Evolutionary conservation across 1,140 invertebrate genomes (phyloP), one percentile per base, ranked within the genome.

Genomic region (Pseudoatta argentina): DNA sequence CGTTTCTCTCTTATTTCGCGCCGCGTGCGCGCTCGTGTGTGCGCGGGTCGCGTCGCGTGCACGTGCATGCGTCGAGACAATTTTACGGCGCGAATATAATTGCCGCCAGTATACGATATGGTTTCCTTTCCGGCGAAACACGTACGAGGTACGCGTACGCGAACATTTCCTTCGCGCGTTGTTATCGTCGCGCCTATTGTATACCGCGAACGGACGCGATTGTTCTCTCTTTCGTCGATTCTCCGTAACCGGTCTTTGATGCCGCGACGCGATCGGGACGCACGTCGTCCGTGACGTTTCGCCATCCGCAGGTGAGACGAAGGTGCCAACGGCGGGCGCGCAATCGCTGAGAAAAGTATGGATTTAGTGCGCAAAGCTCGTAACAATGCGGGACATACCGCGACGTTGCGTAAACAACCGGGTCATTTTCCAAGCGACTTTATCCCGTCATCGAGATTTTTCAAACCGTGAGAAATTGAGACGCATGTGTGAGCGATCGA

Each of bases 221-320:
- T 88, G 87, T 88, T 88, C 87, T 72, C 81, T 71, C 86, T 66
- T 85, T 88, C 86, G 57, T 77, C 86, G 87, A 88, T 88, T 88
- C 86, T 51, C 61, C 51, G 48, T 66, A 85, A 51, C 27, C 73
- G 83, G 87, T 71, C 79, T 85, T 72, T 87, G 87, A 88, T 87
- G 86, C 87, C 86, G 59, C 44, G 71, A 48, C 44, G 87, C 78
- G 87, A 88, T 88, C 87, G 67, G 72, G 82, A 66, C 87, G 87
- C 87, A 87, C 86, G 86, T 48, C 79, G 87, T 85, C 87, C 86
- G 87, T 88, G 66, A 88, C 87, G 85, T 88, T 88, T 88, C 87
- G 59, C 87, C 87, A 88, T 85, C 78, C 72, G 55, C 53, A 51
- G 24, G 77, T 76, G 77, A 81, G 81, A 88, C 64, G 61, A 55